These are phyloP conservation scores for Chrysomela aeneicollis DNA, from an alignment of 2,888 invertebrate genomes.

Conservation along the genomic window DNA sequence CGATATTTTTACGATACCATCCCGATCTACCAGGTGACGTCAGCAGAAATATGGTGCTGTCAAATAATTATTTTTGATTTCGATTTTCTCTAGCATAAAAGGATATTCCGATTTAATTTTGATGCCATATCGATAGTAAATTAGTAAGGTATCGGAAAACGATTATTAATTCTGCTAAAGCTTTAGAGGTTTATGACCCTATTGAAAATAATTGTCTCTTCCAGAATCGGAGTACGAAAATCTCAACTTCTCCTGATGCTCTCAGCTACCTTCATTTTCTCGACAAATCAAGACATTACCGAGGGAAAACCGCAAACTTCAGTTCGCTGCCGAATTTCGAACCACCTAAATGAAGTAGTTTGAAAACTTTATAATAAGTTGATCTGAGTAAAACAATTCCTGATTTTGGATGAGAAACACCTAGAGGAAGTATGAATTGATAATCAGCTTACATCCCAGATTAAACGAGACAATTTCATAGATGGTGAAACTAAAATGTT, in stretches of 20 bases:
- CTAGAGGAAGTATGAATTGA: conserved; percentile 26
- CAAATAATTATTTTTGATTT: no score
- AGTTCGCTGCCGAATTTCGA: conserved; percentile 26
- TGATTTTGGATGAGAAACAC: conserved; percentile 34
- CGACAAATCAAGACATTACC: conserved; percentile 1
- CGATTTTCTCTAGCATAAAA: no score
- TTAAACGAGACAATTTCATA: conserved; percentile 22
- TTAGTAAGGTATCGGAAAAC: no score
- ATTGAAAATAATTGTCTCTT: background rate
- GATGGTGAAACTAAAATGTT: background rate
- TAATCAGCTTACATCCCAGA: conserved; percentile 21
- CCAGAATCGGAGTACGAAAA: background rate
- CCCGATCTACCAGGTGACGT: no score
- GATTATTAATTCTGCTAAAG: no score
- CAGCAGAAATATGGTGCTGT: no score
- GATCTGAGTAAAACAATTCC: conserved; percentile 26
- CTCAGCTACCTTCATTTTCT: background rate
- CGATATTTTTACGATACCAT: no score
- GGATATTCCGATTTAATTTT: no score
- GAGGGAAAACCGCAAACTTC: conserved; percentile 15
- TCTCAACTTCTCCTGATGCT: background rate
- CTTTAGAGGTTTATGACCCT: no score
- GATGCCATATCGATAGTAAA: no score
- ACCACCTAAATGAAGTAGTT: conserved; percentile 33
- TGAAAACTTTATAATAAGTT: conserved; percentile 32